Evolutionary conservation across 2,797 vertebrate species (phyloP).

Genomic region (Serranus cabrilla): DNA sequence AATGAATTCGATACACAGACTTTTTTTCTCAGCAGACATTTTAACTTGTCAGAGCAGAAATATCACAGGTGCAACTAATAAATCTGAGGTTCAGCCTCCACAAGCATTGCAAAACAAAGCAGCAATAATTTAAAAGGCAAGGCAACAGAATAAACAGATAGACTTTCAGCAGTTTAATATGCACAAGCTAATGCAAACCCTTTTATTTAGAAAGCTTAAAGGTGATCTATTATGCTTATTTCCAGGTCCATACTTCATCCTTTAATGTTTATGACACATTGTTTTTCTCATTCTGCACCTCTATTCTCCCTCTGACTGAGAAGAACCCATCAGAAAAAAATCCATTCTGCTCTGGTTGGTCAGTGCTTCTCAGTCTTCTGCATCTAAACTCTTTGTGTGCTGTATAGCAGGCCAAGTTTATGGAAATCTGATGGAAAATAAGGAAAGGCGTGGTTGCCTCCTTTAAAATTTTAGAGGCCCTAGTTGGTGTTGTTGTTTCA

Average conservation of each 20-base stretch:
- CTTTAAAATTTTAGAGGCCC: neutral
- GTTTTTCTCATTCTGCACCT: too few relatives aligned
- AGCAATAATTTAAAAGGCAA: neutral
- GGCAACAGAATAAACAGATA: neutral
- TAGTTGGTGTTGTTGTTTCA: neutral
- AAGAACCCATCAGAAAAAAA: too few relatives aligned
- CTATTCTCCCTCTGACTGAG: too few relatives aligned
- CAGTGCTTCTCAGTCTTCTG: too few relatives aligned
- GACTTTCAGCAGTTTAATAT: neutral
- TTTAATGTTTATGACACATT: too few relatives aligned
- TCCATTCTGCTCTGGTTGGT: too few relatives aligned
- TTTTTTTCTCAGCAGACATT: slow-evolving; percentile 9
- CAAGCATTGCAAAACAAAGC: neutral
- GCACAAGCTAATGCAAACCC: neutral
- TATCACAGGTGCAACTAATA: slow-evolving; percentile 6
- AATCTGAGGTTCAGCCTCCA: neutral
- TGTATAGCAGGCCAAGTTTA: too few relatives aligned
- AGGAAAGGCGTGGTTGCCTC: too few relatives aligned
- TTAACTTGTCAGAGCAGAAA: slow-evolving; percentile 12
- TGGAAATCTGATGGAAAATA: too few relatives aligned
- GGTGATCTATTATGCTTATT: too few relatives aligned
- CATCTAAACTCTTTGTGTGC: too few relatives aligned
- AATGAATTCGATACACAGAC: neutral
- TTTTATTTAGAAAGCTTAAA: neutral
- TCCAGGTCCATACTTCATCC: too few relatives aligned